phyloP scores from a whole-genome alignment of 2,888 invertebrate species.

The Acanthococcus lagerstroemiae region DNA sequence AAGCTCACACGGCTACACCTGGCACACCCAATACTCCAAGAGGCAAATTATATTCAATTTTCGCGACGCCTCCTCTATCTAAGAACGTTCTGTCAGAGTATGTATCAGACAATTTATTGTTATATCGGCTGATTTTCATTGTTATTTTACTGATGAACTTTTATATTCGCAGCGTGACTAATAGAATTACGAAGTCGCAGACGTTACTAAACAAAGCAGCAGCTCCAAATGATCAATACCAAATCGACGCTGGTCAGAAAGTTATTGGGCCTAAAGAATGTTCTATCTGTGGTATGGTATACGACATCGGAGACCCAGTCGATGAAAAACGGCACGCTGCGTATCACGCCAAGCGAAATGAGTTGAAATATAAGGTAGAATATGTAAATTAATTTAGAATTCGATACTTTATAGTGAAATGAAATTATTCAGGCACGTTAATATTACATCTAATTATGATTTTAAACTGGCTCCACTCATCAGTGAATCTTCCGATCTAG shows the following conservation, averaged over 20 bases:
- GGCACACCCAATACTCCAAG: neutral
- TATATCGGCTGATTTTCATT: no score
- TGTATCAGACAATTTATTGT: no score
- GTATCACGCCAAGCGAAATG: slow-evolving; percentile 8
- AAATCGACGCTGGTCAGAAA: slow-evolving; percentile 77
- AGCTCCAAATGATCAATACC: slow-evolving; percentile 50
- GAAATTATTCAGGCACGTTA: no score
- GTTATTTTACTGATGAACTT: no score
- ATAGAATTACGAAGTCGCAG: neutral
- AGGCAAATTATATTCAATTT: neutral
- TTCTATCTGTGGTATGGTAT: slow-evolving; percentile 60
- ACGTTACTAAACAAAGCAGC: slow-evolving; percentile 17
- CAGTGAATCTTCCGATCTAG: no score
- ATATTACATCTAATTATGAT: no score
- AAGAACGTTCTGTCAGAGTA: neutral
- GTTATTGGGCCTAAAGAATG: slow-evolving; percentile 66
- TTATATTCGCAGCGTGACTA: slow-evolving; percentile 12
- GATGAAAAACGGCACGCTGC: slow-evolving; percentile 49
- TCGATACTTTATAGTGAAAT: no score
- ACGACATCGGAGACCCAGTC: slow-evolving; percentile 62
- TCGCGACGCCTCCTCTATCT: neutral
- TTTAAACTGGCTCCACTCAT: no score
- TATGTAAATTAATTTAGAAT: neutral
- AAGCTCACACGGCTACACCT: neutral
- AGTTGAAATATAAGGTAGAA: slow-evolving; percentile 19